A percentile compares a stretch with the other conserved stretches of the same genome.
These are phyloP conservation scores for Egretta garzetta DNA, from an alignment of 2,113 vertebrate species.

Conservation along the genomic window DNA sequence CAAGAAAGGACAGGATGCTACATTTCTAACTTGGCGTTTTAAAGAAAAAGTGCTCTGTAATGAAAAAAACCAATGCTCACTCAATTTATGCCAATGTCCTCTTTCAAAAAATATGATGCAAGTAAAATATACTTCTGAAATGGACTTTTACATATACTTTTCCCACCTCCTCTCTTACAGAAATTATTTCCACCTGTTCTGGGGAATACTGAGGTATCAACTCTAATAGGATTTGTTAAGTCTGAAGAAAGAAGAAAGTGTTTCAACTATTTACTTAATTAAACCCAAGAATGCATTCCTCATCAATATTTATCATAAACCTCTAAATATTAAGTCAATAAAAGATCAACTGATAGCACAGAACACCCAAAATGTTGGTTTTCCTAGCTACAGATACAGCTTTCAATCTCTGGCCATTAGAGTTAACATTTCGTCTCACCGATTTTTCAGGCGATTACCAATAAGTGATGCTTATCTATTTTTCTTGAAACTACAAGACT, in stretches of 20 bases:
- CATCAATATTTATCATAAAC: not conserved
- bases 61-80: not conserved
- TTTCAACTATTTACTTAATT: not conserved
- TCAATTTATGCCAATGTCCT: not conserved
- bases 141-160: not conserved
- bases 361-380: not conserved
- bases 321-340: not conserved
- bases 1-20: not conserved
- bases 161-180: not conserved
- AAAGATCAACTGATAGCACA: not conserved
- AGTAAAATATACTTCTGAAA: not conserved
- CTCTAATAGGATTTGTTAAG: not conserved
- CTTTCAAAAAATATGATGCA: not conserved
- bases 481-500: slow-evolving; percentile 76
- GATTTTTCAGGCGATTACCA: slow-evolving; percentile 73
- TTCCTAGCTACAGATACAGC: not conserved
- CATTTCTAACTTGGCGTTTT: not conserved
- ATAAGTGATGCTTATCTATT: slow-evolving; percentile 77
- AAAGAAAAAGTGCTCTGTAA: not conserved
- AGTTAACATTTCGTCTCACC: slow-evolving; percentile 38
- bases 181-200: not conserved
- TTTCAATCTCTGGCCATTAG: slow-evolving; percentile 45
- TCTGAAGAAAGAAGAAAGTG: not conserved
- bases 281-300: not conserved
- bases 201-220: not conserved